Evolutionary conservation across 2,113 vertebrate genomes (phyloP), one percentile per base, ranked within the genome.

Genomic region (Paramormyrops kingsleyae): DNA sequence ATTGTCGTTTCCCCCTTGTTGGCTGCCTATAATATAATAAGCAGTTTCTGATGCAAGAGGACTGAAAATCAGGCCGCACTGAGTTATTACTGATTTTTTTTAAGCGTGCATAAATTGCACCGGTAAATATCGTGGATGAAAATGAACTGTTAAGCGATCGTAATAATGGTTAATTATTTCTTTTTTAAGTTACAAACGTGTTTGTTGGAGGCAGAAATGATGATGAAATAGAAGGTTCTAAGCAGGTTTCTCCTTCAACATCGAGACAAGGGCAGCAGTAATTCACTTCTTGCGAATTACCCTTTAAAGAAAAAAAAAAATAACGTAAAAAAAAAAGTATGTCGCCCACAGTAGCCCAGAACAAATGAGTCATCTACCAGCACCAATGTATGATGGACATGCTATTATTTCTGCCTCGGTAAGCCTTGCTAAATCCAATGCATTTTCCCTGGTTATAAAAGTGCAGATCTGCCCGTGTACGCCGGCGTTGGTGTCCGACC

Each of bases 291-390:
- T 9, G 4, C 6, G 19, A 46, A 47, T 84, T 46, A 47, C 42
- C 44, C 42, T 46, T 84, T 42, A 44, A 84, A 42, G 77, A 44
- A 10, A 46, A 24, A 83, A 24, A 83, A 47, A 46, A 17, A 15
- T 5, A 53, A 8, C 39, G 4, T 42, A 8, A 39, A 83, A 83
- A 42, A 80, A 83, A 83, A 46, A 42, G 42, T 27, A 24, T 42
- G 42, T 84, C 83, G 19, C 83, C 83, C 83, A 84, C 83, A 84
- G 83, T 84, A 84, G 42, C 83, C 83, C 83, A 84, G 83, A 47
- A 84, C 17, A 42, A 46, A 84, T 44, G 83, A 46, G 44, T 47
- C 83, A 84, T 24, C 42, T 44, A 46, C 15, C 35, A 42, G 35
- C 74, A 42, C 15, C 31, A 80, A 17, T 19, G 74, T 80, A 84